These are phyloP conservation scores for Conus canariensis DNA, from an alignment of 2,888 invertebrate genomes.

Conservation along the genomic window DNA sequence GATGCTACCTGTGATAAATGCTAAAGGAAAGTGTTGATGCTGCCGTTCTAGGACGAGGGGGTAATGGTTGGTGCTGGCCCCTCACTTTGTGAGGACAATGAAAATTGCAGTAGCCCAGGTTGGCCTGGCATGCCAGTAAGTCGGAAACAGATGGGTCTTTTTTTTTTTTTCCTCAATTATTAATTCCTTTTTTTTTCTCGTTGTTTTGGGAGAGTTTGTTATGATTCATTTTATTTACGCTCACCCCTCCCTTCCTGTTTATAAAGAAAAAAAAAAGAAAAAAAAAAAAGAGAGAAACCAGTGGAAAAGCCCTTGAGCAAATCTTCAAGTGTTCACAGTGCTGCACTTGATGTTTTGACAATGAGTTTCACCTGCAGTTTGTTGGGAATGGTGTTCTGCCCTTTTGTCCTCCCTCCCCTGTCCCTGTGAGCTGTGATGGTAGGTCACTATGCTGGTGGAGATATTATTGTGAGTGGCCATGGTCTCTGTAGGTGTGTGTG, in stretches of 20 bases:
- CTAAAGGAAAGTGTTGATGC: conserved; percentile 41
- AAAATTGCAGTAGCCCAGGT: conserved; percentile 81
- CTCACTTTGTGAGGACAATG: conserved; percentile 78
- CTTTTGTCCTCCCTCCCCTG: conserved; percentile 30
- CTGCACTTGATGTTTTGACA: conserved; percentile 34
- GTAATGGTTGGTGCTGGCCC: conserved; percentile 85
- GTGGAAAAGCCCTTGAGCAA: neutral
- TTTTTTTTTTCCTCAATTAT: conserved; percentile 7
- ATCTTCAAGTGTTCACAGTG: conserved; percentile 33
- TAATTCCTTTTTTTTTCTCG: conserved; percentile 24
- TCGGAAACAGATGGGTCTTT: conserved; percentile 37
- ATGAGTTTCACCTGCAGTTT: conserved; percentile 5
- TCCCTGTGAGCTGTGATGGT: conserved; percentile 13
- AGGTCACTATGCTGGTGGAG: conserved; percentile 26
- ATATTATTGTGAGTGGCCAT: conserved; percentile 23
- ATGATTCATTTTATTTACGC: conserved; percentile 32
- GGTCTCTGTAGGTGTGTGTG: conserved; percentile 20
- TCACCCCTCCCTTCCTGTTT: neutral
- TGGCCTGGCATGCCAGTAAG: conserved; percentile 94
- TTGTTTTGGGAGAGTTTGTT: conserved; percentile 45
- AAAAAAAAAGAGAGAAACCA: neutral
- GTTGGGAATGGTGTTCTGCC: conserved; percentile 43
- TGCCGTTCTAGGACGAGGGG: conserved; percentile 82
- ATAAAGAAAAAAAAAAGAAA: neutral
- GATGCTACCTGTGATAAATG: neutral